These are phyloP conservation scores for Plecturocebus donacophilus DNA, from an alignment of 2,113 vertebrate species.

Conservation along the genomic window DNA sequence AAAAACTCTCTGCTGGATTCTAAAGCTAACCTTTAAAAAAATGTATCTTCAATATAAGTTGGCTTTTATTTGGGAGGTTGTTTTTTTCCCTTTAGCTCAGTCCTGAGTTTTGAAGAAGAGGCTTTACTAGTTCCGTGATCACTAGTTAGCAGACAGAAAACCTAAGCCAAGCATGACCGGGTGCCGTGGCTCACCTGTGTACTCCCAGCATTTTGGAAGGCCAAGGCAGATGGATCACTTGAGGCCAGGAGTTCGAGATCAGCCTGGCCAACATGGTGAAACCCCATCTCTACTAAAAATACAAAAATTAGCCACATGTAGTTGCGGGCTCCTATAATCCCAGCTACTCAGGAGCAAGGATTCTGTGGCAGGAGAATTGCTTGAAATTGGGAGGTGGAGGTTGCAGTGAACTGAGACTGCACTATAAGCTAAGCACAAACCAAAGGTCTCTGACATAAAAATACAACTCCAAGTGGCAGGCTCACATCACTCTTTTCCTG, in stretches of 20 bases:
- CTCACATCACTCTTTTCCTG: neutral
- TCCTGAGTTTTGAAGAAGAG: neutral
- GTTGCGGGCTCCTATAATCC: too few species aligned
- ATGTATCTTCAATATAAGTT: neutral
- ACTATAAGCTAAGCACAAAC: neutral
- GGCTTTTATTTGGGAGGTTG: neutral
- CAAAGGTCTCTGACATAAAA: neutral
- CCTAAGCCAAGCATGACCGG: neutral
- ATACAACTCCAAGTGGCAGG: neutral
- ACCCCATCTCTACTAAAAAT: too few species aligned
- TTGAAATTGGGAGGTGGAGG: too few species aligned
- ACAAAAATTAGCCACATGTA: too few species aligned
- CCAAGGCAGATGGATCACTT: too few species aligned
- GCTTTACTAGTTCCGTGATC: neutral
- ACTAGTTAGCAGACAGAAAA: neutral
- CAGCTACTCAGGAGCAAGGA: too few species aligned
- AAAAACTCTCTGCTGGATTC: neutral
- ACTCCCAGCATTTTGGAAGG: too few species aligned
- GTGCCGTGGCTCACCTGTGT: too few species aligned
- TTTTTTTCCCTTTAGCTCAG: neutral
- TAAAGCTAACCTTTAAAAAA: neutral
- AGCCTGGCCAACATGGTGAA: too few species aligned
- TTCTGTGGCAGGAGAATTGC: too few species aligned
- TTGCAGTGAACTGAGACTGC: too few species aligned
- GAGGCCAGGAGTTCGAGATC: too few species aligned